These are phyloP conservation scores for Hydrochoerus hydrochaeris DNA, from an alignment of 2,113 vertebrate genomes.

Conservation along the genomic window DNA sequence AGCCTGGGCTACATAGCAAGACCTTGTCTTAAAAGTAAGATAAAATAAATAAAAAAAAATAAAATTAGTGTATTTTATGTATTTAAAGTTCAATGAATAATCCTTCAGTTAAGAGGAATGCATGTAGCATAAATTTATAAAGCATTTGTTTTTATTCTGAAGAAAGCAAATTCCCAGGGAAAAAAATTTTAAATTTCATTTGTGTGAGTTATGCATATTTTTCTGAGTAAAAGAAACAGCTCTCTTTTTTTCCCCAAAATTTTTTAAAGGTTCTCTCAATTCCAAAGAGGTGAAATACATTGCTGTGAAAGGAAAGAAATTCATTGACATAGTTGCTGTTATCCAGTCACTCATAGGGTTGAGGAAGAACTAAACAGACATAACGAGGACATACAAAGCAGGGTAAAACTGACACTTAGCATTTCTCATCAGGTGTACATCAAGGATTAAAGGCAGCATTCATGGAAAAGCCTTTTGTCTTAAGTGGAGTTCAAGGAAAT, in stretches of 20 bases:
- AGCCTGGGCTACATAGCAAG: too few species aligned
- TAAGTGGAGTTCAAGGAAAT: not conserved
- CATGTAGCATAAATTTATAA: not conserved
- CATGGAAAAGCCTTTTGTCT: not conserved
- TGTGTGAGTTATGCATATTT: constrained; percentile 9
- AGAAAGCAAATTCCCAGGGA: not conserved
- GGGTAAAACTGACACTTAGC: not conserved
- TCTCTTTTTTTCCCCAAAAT: not conserved
- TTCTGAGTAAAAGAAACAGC: not conserved
- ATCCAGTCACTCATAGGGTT: not conserved
- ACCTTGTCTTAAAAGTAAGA: too few species aligned
- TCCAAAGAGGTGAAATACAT: not conserved
- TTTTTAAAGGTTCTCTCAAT: not conserved
- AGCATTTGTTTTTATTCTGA: constrained; percentile 20
- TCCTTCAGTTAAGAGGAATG: not conserved
- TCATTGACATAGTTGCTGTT: not conserved
- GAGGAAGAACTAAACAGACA: not conserved
- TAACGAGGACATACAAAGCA: not conserved
- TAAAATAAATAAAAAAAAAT: not conserved
- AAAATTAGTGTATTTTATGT: not conserved
- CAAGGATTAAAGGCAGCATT: not conserved
- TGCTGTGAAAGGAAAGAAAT: not conserved
- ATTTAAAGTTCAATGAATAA: not conserved
- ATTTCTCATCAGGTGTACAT: not conserved
- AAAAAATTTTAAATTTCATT: not conserved